These are phyloP conservation scores for Ovibos moschatus DNA, from an alignment of 2,113 vertebrate genomes.

Conservation along the genomic window DNA sequence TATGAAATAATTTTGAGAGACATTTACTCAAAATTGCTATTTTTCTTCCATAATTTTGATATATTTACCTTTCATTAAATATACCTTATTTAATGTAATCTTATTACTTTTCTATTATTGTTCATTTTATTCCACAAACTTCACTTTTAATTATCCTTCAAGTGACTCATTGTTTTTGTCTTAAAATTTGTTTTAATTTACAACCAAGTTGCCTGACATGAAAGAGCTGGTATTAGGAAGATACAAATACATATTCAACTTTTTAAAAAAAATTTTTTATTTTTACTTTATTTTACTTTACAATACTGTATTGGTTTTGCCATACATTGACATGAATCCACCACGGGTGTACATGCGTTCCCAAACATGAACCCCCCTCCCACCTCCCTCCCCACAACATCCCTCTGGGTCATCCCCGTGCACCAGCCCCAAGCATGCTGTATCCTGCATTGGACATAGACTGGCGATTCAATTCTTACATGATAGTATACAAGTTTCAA, in stretches of 20 bases:
- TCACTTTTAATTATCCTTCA: conserved; percentile 50
- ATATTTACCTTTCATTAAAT: conserved; percentile 29
- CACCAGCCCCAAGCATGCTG: too few relatives aligned
- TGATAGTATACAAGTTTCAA: too few relatives aligned
- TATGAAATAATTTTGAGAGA: conserved; percentile 28
- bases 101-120: conserved; percentile 33
- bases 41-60: conserved; percentile 32
- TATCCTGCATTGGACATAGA: too few relatives aligned
- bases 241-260: not conserved
- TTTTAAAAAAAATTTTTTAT: not conserved
- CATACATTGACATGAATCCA: too few relatives aligned
- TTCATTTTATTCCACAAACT: conserved; percentile 38
- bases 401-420: too few relatives aligned
- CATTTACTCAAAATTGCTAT: conserved; percentile 28
- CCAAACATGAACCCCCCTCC: too few relatives aligned
- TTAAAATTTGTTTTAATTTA: conserved; percentile 47
- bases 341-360: too few relatives aligned
- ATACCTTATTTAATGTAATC: not conserved
- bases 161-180: conserved; percentile 36
- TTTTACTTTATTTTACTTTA: too few relatives aligned
- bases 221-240: not conserved
- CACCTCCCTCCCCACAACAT: too few relatives aligned
- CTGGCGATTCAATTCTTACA: too few relatives aligned
- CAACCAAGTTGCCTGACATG: conserved; percentile 19
- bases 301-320: too few relatives aligned